Evolutionary conservation across 2,888 invertebrate species (phyloP).

Genomic region (Tortricodes alternella): DNA sequence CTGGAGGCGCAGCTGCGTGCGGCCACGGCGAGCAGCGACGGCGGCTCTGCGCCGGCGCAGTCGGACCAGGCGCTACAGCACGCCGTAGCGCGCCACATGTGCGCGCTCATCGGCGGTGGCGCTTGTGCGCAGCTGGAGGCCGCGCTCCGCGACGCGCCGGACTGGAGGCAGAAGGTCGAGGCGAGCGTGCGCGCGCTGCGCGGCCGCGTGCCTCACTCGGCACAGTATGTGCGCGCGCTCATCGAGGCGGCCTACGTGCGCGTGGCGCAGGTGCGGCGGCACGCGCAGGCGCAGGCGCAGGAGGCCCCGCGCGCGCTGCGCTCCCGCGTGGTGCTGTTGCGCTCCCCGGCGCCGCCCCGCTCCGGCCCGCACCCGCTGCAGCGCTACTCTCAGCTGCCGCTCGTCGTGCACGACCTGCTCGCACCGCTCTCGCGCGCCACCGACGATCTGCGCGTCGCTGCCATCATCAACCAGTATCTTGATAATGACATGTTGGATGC

Average conservation of each 20-base stretch:
- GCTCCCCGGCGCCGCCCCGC: conserved; percentile 8
- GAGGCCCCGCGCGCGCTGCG: conserved; percentile 36
- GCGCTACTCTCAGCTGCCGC: conserved; percentile 31
- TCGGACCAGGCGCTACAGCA: conserved; percentile 42
- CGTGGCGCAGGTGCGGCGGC: conserved; percentile 39
- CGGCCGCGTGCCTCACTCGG: conserved; percentile 44
- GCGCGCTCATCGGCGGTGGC: conserved; percentile 40
- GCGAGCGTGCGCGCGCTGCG: conserved; percentile 37
- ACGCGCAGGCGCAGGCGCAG: conserved; percentile 25
- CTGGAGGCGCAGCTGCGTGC: conserved; percentile 38
- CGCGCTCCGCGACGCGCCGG: conserved; percentile 25
- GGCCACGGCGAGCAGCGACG: neutral
- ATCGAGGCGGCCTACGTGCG: conserved; percentile 48
- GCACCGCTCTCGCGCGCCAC: conserved; percentile 39
- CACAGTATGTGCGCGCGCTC: conserved; percentile 48
- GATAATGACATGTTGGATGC: conserved; percentile 37
- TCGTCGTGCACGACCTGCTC: conserved; percentile 38
- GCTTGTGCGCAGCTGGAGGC: conserved; percentile 34
- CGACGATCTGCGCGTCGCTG: conserved; percentile 43
- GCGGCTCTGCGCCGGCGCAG: neutral
- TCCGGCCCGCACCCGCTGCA: conserved; percentile 28
- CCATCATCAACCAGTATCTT: conserved; percentile 47
- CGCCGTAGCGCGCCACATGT: conserved; percentile 45
- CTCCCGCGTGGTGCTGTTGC: conserved; percentile 48
- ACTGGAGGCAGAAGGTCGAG: conserved; percentile 49